Base-by-base conservation (phyloP, 2,797 vertebrate genomes). In the Protosalanx chinensis region DNA sequence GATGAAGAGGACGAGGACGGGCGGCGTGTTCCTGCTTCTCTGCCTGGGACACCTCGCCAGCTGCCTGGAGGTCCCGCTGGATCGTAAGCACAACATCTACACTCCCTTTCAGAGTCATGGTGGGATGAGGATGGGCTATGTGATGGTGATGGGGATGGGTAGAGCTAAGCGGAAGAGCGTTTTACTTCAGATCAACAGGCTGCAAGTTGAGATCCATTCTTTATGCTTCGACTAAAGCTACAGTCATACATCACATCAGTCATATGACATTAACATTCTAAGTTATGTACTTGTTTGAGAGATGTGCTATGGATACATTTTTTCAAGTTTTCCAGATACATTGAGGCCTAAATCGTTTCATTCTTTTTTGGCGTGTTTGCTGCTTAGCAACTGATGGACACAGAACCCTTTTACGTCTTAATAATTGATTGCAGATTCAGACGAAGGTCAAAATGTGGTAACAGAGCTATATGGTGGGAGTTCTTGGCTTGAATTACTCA, bases 41-140 rank as follows among this genome's bases (percentile, higher is more conserved):
- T 77, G 95, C 76, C 84, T 98, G 85, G 93, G 91, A 85, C 93
- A 93, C 84, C 84, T 95, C 56, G 82, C 91, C 87, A 80, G 86
- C 5, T 92, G 96, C 0, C 78, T 98, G 90, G 96, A 99, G 69
- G 97, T 99, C 82, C 97, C 97, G 79, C 93, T 98, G 78, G 96
- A 99, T 87, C 91, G 97, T 99, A 94, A 98, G 97, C 90, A 61
- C 12, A 23, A 33, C 67, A 37, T 67, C 4, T 13, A 7, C 18
- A n/a, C n/a, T 56, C 51, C 4, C 51, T 5, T n/a, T 56, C 51
- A n/a, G 51, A n/a, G 5, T 46, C 41, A 46, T 46, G 41, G 41
- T 13, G 41, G 41, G 41, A 46, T 46, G 7, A 46, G 41, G 41
- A 46, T 41, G 37, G 37, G 37, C 10, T 41, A 41, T 41, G 8